Evolutionary conservation across 2,797 vertebrate genomes (phyloP), one percentile per base, ranked within the genome.

Genomic region (Pitangus sulphuratus): DNA sequence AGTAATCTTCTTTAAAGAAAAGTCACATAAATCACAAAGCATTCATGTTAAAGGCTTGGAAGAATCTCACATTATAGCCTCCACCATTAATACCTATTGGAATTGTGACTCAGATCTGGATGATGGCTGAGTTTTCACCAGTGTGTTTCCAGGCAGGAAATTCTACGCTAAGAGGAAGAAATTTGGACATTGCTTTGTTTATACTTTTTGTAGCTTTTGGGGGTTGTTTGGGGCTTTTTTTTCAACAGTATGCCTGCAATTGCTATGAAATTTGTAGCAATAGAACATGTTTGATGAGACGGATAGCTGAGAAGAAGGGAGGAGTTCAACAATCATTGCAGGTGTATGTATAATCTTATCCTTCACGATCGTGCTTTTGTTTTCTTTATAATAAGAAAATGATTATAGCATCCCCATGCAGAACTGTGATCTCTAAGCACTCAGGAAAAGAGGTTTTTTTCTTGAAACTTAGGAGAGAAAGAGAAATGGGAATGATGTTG

Each of bases 41-140:
- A 44, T 47, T 57, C 25, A 57, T 7, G n/a, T 8, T 69, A 35
- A 6, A 40, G 39, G 11, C 17, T 40, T 84, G 9, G 24, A 71
- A 25, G 19, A 62, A 8, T 20, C 33, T 42, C 31, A 40, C 26
- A 21, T 12, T 48, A 74, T 16, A 87, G 15, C 7, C 15, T 54
- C 50, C 31, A 15, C 21, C 47, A 40, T 13, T 69, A 54, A 53
- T 1, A 2, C 2, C 20, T 33, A 15, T 0, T 56, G 26, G 22
- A 84, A 84, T 0, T 30, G 20, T 71, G 14, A 68, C 19, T 61
- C 15, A 5, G 53, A 64, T 30, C 20, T 26, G 9, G 7, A 37
- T 51, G 37, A 68, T 0, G 2, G 47, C 18, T 44, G 13, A 24
- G 22, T 65, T 76, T 88, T 74, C 2, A 2, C 9, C 16, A 84